Base-by-base conservation (phyloP, 2,888 invertebrate genomes). In the Pristionchus fissidentatus region DNA sequence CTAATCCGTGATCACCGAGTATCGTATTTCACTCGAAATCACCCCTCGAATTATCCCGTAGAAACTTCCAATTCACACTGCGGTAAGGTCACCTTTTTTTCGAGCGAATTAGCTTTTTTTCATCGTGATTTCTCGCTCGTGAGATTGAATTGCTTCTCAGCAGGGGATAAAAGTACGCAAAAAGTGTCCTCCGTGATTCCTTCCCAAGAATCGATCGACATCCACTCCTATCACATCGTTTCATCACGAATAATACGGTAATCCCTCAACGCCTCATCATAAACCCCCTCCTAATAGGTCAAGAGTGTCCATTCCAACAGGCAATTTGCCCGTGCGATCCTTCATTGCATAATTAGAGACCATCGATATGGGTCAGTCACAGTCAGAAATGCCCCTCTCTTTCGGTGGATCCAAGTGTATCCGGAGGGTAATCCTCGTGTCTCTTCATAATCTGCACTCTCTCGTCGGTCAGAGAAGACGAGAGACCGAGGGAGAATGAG, bases 301-400 rank as follows among this genome's bases (percentile, higher is more conserved):
- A 70, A 70, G 70, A 70, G 70, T 70, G 26, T 29, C 41, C n/a
- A 38, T 22, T 70, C 38, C 38, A 70, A 29, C 70, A 38, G 70
- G 41, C 70, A 70, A 70, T 70, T 70, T 70, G 70, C 26, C 66
- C 70, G n/a, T 70, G 41, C 43, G 70, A 70, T 70, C 70, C 70
- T 70, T 70, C 70, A 70, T 70, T 70, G 70, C 41, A 70, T 70
- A 70, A 70, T 70, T 70, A 70, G 70, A 70, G 70, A 41, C 41
- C 70, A 70, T 70, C 70, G 70, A 70, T 70, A 70, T 70, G 70
- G 70, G 70, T 70, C 70, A 38, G 26, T 57, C 57, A n/a, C 66
- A 43, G 22, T 70, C 29, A 35, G 3, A n/a, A 38, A 4, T 26
- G 13, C 2, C 26, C 60, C 1, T 60, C 55, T 55, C 70, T 70